These are phyloP conservation scores for Drosophila siamana DNA, from an alignment of 2,888 invertebrate genomes.

Conservation along the genomic window DNA sequence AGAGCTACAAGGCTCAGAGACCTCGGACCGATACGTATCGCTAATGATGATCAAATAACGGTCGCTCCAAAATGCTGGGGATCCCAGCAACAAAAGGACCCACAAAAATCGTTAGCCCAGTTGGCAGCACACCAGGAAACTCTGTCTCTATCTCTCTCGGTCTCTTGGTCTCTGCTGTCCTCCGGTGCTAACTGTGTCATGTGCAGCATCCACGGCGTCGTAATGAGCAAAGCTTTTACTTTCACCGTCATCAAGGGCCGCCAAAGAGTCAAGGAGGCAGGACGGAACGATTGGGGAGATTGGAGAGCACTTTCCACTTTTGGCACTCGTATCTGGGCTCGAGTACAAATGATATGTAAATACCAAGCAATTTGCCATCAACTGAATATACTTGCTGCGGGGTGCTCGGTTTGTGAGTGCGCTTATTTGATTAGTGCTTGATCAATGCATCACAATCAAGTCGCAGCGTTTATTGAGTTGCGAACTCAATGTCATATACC, in stretches of 20 bases:
- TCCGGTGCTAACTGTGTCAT: conserved; percentile 59
- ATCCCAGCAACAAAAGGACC: conserved; percentile 47
- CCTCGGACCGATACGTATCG: conserved; percentile 72
- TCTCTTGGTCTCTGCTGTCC: no score
- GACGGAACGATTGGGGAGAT: neutral
- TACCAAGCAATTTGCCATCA: conserved; percentile 70
- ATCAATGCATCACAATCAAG: conserved; percentile 68
- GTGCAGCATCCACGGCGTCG: conserved; percentile 36
- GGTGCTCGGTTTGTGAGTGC: conserved; percentile 22
- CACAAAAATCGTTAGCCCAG: conserved; percentile 77
- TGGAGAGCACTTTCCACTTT: conserved; percentile 30
- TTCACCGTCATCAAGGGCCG: conserved; percentile 29
- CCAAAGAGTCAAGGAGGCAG: conserved; percentile 2
- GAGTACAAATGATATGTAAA: conserved; percentile 73
- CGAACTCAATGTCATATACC: conserved; percentile 1
- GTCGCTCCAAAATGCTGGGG: conserved; percentile 60
- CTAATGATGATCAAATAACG: conserved; percentile 81
- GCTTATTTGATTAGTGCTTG: conserved; percentile 64
- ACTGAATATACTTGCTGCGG: conserved; percentile 13
- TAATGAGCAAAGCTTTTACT: conserved; percentile 70
- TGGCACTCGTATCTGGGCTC: conserved; percentile 42
- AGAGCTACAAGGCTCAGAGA: conserved; percentile 38
- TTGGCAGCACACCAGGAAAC: conserved; percentile 74
- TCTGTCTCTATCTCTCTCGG: conserved; percentile 13
- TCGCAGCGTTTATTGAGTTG: conserved; percentile 13